These are phyloP conservation scores for Metallyticus violacea DNA, from an alignment of 2,888 invertebrate species.

Conservation along the genomic window DNA sequence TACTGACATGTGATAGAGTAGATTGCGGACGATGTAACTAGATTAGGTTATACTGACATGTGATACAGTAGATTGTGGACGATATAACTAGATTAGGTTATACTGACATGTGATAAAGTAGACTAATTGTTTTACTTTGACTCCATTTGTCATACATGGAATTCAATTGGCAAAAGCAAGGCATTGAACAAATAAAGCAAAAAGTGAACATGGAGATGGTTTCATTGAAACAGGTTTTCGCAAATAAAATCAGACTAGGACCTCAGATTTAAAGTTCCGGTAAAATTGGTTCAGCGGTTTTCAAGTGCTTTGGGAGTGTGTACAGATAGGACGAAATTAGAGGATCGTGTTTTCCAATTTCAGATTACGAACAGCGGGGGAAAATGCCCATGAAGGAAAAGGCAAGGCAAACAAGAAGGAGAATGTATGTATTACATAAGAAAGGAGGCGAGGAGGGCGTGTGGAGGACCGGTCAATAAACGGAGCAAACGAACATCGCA, in stretches of 20 bases:
- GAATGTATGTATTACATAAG: not conserved
- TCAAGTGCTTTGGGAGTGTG: not conserved
- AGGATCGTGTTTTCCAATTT: not conserved
- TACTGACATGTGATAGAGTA: no score
- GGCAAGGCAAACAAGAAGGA: not conserved
- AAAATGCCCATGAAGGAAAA: not conserved
- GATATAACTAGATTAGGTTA: no score
- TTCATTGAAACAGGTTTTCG: not conserved
- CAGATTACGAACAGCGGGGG: not conserved
- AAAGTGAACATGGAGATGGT: no score
- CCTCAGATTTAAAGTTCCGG: not conserved
- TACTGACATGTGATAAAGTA: no score
- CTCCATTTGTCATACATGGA: no score
- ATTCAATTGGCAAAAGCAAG: no score
- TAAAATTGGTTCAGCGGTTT: not conserved
- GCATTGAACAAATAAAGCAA: no score
- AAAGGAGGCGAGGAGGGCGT: not conserved
- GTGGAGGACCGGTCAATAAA: conserved; percentile 13
- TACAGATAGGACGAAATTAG: not conserved
- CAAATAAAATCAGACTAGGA: not conserved
- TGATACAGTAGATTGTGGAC: no score
- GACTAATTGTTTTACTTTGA: no score
- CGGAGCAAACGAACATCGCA: not conserved
- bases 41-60: no score
- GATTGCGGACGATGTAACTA: no score